A percentile compares a stretch with the other conserved stretches of the same genome.
phyloP scores from a whole-genome alignment of 2,797 vertebrate species.

The Picus viridis region DNA sequence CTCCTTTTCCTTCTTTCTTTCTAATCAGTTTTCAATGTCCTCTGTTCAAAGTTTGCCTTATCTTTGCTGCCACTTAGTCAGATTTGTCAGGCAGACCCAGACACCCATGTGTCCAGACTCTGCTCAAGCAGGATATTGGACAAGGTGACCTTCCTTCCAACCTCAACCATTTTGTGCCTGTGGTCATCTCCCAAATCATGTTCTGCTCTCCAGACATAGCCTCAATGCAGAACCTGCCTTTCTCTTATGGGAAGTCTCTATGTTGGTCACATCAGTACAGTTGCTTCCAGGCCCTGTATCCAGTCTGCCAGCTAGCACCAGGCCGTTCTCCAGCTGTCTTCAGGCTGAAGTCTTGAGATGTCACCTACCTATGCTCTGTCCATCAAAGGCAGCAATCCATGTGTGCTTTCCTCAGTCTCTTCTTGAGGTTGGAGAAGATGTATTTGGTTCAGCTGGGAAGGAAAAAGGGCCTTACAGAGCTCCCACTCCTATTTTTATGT shows the following conservation, averaged over 20 bases:
- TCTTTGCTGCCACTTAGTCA: background rate
- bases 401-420: background rate
- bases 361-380: background rate
- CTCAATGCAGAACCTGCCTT: background rate
- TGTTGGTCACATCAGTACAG: accelerated
- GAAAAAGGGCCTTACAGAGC: background rate
- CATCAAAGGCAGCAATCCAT: background rate
- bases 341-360: background rate
- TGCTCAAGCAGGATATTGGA: background rate
- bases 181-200: background rate
- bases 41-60: background rate
- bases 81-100: background rate
- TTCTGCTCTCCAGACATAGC: background rate
- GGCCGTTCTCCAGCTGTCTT: background rate
- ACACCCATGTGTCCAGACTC: accelerated
- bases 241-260: background rate
- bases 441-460: background rate
- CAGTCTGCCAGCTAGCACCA: accelerated
- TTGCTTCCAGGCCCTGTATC: background rate
- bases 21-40: background rate
- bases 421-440: background rate
- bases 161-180: background rate
- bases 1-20: background rate
- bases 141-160: background rate
- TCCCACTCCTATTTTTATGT: background rate